phyloP scores from a whole-genome alignment of 2,888 invertebrate species.

The Trachelus tabidus region DNA sequence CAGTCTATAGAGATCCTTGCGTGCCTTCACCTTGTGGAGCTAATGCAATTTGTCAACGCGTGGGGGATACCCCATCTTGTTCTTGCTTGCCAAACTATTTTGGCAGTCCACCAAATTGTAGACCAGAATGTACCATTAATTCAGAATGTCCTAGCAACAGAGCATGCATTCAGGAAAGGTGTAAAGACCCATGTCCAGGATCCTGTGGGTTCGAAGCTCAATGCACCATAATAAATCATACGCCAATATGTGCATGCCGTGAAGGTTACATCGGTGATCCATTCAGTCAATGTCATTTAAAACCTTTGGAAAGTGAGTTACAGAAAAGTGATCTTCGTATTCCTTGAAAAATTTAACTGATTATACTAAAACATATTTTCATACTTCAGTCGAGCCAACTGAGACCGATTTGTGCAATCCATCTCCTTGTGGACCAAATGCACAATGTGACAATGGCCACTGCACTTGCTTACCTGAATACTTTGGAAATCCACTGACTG shows the following conservation, averaged over 20 bases:
- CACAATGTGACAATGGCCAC: constrained; percentile 75
- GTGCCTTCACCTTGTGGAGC: constrained; percentile 76
- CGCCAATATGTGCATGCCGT: constrained; percentile 64
- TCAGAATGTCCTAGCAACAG: constrained; percentile 75
- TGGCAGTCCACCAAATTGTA: constrained; percentile 76
- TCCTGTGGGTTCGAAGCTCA: constrained; percentile 75
- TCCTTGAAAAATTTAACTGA: background rate
- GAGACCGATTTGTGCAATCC: constrained; percentile 67
- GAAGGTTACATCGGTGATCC: constrained; percentile 62
- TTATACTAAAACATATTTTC: background rate
- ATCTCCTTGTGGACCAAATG: constrained; percentile 78
- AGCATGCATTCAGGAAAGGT: constrained; percentile 75
- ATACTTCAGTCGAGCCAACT: constrained; percentile 36
- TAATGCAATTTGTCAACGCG: constrained; percentile 72
- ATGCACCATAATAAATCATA: constrained; percentile 73
- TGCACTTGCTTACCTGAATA: constrained; percentile 81
- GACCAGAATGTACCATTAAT: constrained; percentile 75
- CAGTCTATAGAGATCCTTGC: constrained; percentile 71
- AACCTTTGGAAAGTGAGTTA: constrained; percentile 18
- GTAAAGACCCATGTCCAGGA: constrained; percentile 77
- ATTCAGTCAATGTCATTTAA: constrained; percentile 51
- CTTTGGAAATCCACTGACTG: constrained; percentile 81
- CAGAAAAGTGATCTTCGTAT: background rate
- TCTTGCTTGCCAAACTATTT: constrained; percentile 72
- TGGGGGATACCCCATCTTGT: constrained; percentile 70